phyloP scores from a whole-genome alignment of 2,888 invertebrate species.

The Drosophila mettleri region DNA sequence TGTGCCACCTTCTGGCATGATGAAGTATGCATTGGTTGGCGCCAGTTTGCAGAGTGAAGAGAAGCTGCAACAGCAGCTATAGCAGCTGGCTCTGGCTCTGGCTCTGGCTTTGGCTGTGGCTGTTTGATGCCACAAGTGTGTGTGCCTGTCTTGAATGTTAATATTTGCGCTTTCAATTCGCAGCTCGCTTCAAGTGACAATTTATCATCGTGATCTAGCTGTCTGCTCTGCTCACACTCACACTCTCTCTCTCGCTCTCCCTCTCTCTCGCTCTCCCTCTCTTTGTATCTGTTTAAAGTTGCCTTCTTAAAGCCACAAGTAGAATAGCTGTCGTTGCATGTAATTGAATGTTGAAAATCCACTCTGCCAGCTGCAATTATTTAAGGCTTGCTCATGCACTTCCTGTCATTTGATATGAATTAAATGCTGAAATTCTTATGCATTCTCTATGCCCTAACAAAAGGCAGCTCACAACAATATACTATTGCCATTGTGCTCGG shows the following conservation, averaged over 20 bases:
- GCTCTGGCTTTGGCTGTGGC: no score
- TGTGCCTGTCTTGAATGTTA: conserved; percentile 69
- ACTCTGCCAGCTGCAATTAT: conserved; percentile 59
- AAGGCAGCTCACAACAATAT: conserved; percentile 29
- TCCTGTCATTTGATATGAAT: conserved; percentile 74
- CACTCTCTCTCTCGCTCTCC: background rate
- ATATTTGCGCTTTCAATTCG: conserved; percentile 75
- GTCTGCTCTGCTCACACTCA: conserved; percentile 3
- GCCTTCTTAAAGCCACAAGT: conserved; percentile 29
- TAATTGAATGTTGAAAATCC: conserved; percentile 41
- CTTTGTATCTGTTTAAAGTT: conserved; percentile 35
- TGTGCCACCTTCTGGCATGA: conserved; percentile 14
- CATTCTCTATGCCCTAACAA: conserved; percentile 50
- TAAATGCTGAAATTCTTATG: conserved; percentile 69
- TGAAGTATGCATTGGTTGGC: conserved; percentile 27
- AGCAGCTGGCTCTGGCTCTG: conserved; percentile 16
- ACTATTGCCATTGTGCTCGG: conserved; percentile 45
- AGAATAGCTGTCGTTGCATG: conserved; percentile 21
- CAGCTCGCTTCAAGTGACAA: conserved; percentile 53
- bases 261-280: background rate
- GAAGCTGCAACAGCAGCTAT: background rate
- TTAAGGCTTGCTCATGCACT: conserved; percentile 56
- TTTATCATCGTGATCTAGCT: conserved; percentile 51
- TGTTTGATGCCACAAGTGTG: conserved; percentile 65
- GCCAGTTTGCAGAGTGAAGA: background rate